Evolutionary conservation across 2,113 vertebrate species (phyloP), one percentile per base, ranked within the genome.

Genomic region (Haliaeetus leucogaster): DNA sequence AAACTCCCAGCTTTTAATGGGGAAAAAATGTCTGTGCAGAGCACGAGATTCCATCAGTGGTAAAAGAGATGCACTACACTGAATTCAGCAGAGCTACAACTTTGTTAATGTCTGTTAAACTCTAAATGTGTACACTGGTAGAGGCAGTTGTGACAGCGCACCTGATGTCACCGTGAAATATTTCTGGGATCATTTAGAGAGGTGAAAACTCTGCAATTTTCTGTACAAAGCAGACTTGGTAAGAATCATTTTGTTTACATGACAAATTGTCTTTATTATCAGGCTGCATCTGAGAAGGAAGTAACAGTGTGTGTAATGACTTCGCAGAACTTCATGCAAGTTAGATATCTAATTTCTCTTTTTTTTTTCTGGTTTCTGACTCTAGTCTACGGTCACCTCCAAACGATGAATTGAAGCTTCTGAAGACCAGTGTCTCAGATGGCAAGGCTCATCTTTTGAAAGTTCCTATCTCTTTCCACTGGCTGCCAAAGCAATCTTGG

Each of bases 331-430:
- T 53, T 82, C 3, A 21, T 43, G 38, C 25, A 62, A 74, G 9
- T 43, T 48, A 26, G 8, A 16, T 66, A 52, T 10, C 4, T 7
- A 32, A 17, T 21, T 8, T 59, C 4, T 61, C 10, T 52, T 14
- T 3, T 11, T 47, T 55, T 2, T 15, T 3, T 11, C 8, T 6
- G 3, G 9, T 50, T 68, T 85, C 56, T 61, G 0, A 26, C 13
- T 71, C 7, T 42, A 30, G 6, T 58, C 22, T 17, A 58, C 1
- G 0, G 7, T 21, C 2, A 0, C 36, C 23, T 82, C 36, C 32
- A 68, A 72, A 83, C 1, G 15, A 59, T 2, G 2, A 82, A 45
- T 25, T 73, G 5, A 22, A 79, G 4, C 29, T 29, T 80, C 61
- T 67, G 47, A 79, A 88, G 29, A 55, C 13, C 8, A 29, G 7